Conservation (phyloP, 2,113 vertebrate species). For the Xiphophorus couchianus region DNA sequence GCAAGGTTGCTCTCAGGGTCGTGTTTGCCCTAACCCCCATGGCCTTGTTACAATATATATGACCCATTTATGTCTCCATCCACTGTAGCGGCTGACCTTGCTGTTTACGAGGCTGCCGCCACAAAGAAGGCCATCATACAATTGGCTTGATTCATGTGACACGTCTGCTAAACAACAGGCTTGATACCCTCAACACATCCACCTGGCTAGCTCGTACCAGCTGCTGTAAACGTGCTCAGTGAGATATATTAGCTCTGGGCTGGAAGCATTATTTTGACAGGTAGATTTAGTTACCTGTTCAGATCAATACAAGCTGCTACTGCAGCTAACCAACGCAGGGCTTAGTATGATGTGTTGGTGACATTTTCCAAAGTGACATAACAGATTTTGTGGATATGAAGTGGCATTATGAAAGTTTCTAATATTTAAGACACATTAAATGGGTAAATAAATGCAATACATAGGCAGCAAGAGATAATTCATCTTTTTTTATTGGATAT, state of each 20-base stretch:
- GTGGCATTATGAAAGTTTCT: conserved; percentile 29
- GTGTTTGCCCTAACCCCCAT: conserved; percentile 66
- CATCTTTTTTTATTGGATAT: conserved; percentile 30
- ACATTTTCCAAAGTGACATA: conserved; percentile 65
- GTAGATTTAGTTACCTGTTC: conserved; percentile 74
- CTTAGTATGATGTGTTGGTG: conserved; percentile 30
- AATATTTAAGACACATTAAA: conserved; percentile 44
- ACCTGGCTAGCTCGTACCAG: conserved; percentile 14
- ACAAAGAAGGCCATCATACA: conserved; percentile 58
- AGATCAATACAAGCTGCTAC: conserved; percentile 62
- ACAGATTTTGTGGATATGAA: conserved; percentile 55
- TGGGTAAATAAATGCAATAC: background rate
- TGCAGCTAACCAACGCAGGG: conserved; percentile 34
- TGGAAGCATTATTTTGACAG: conserved; percentile 57
- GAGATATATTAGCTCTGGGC: conserved; percentile 49
- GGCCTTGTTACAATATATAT: conserved; percentile 74
- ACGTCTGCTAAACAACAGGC: conserved; percentile 67
- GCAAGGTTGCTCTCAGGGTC: conserved; percentile 66
- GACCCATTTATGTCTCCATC: conserved; percentile 72
- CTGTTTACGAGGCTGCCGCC: conserved; percentile 64
- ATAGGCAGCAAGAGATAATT: background rate
- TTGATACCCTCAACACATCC: conserved; percentile 46
- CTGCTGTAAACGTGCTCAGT: conserved; percentile 47
- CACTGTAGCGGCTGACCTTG: conserved; percentile 66
- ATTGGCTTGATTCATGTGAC: conserved; percentile 74